These are phyloP conservation scores for Garrulus glandarius DNA, from an alignment of 2,797 vertebrate genomes.

Conservation along the genomic window DNA sequence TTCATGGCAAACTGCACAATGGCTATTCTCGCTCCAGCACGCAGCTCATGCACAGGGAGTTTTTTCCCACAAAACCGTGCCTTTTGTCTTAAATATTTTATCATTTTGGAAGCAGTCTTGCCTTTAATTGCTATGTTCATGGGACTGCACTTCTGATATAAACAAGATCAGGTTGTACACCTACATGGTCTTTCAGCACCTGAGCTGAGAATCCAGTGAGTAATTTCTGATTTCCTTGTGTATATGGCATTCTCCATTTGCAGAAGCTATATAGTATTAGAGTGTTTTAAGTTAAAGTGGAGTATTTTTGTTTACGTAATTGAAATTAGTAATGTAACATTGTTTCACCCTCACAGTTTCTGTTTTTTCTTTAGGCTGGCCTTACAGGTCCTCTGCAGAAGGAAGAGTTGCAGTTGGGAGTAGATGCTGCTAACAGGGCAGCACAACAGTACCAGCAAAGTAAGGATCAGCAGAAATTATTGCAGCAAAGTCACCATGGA, in stretches of 20 bases:
- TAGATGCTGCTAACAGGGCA: constrained; percentile 83
- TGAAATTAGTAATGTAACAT: neutral
- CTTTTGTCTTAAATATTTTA: neutral
- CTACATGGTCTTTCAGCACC: accelerated
- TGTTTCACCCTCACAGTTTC: neutral
- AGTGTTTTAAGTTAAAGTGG: neutral
- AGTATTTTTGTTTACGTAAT: neutral
- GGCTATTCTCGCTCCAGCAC: neutral
- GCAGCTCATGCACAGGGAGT: neutral
- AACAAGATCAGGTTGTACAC: neutral
- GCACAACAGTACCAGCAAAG: constrained; percentile 85
- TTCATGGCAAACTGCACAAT: neutral
- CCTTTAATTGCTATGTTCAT: neutral
- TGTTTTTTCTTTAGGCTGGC: constrained; percentile 70
- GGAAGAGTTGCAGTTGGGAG: constrained; percentile 90
- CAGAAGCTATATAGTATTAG: neutral
- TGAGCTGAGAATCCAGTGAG: neutral
- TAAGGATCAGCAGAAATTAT: constrained; percentile 59
- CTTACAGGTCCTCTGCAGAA: constrained; percentile 82
- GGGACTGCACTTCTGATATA: neutral
- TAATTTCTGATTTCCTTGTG: neutral
- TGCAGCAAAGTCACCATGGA: neutral
- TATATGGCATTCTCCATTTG: neutral
- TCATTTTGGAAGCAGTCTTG: neutral
- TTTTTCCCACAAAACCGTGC: neutral